phyloP scores from a whole-genome alignment of 2,113 vertebrate genomes.

The Silurus glanis region DNA sequence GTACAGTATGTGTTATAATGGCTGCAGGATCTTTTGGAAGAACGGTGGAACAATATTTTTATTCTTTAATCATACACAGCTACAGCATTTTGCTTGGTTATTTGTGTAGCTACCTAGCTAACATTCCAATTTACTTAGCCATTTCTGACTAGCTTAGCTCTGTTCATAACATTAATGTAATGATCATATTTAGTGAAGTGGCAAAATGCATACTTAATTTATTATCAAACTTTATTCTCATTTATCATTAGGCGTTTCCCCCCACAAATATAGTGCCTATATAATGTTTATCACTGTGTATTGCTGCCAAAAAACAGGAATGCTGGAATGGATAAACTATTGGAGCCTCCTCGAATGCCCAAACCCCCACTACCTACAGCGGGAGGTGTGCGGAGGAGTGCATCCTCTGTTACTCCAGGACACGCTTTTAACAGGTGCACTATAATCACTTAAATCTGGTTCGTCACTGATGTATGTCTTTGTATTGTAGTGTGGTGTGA shows the following conservation, averaged over 20 bases:
- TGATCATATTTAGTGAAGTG: background rate
- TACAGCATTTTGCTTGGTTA: background rate
- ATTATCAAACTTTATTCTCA: background rate
- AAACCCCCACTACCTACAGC: slow-evolving; percentile 74
- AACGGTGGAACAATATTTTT: background rate
- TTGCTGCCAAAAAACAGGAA: slow-evolving; percentile 1
- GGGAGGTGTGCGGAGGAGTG: slow-evolving; percentile 66
- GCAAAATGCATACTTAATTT: background rate
- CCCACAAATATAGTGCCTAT: background rate
- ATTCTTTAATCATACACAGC: background rate
- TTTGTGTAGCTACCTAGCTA: background rate
- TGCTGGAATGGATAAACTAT: slow-evolving; percentile 17
- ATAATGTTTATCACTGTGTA: background rate
- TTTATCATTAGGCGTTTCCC: background rate
- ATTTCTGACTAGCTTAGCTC: background rate
- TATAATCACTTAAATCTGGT: background rate
- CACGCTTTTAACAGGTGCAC: slow-evolving; percentile 51
- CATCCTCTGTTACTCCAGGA: slow-evolving; percentile 64
- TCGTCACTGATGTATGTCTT: background rate
- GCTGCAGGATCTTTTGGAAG: background rate
- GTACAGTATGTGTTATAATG: background rate
- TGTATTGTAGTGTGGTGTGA: background rate
- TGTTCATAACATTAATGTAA: background rate
- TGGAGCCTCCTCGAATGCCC: slow-evolving; percentile 55
- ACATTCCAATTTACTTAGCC: background rate